Percentiles rank a stretch among this genome's conserved stretches.
These are phyloP conservation scores for Silurus glanis DNA, from an alignment of 2,113 vertebrate species.

Conservation along the genomic window DNA sequence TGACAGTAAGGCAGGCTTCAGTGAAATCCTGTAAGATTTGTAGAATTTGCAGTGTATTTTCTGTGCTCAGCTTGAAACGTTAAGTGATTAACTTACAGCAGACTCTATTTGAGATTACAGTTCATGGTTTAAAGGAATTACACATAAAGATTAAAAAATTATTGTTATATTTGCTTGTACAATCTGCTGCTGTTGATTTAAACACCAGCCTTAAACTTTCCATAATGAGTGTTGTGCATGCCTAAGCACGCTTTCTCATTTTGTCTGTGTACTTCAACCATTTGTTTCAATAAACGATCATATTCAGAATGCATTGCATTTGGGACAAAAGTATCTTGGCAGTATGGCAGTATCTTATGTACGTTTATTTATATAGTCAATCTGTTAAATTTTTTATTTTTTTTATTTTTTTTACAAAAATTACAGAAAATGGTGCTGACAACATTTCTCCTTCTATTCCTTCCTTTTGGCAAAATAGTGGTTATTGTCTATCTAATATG, in stretches of 20 bases:
- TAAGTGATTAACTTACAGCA: neutral
- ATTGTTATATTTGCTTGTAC: conserved; percentile 6
- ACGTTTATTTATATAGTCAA: neutral
- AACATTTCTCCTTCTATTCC: neutral
- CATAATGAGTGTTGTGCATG: neutral
- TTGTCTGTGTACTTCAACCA: neutral
- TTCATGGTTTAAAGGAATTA: conserved; percentile 15
- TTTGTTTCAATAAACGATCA: conserved; percentile 13
- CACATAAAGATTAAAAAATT: conserved; percentile 12
- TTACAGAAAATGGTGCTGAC: neutral
- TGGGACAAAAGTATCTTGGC: neutral
- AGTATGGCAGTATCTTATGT: neutral
- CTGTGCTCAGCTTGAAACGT: neutral
- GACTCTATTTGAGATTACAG: conserved; percentile 20
- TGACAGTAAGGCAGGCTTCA: neutral
- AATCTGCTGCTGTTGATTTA: neutral
- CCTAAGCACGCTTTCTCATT: neutral
- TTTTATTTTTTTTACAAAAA: neutral
- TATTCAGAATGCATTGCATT: neutral
- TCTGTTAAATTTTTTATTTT: neutral
- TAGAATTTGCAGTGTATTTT: neutral
- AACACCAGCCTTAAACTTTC: neutral
- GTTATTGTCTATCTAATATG: neutral
- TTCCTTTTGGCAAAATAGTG: neutral
- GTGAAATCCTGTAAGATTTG: neutral